Evolutionary conservation across 2,888 invertebrate species (phyloP), one percentile per base, ranked within the genome.

Genomic region (Drosophila buzzatii): DNA sequence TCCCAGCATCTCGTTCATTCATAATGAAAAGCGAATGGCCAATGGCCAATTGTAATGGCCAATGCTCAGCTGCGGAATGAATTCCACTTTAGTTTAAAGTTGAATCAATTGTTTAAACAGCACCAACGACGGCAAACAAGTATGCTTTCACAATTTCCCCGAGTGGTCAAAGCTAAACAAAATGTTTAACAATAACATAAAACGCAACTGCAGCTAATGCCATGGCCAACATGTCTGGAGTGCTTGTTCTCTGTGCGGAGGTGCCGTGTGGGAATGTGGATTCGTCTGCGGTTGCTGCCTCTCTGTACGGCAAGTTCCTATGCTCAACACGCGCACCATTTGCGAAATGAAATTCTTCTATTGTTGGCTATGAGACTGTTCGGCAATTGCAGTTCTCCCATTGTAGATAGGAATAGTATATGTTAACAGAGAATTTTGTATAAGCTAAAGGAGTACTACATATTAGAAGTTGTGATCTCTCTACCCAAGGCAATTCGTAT

Each of bases 311-410:
- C 20, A 47, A 71, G 55, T 49, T 37, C 55, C 66, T 10, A 27
- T 23, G 37, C 56, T 37, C 31, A 45, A 49, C 65, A 69, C 57
- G 71, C 60, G 65, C 57, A 52, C 79, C 68, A 79, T 82, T 85
- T 81, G 62, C 65, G 23, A 79, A 81, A 85, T 81, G 66, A 81
- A 85, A 82, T 81, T 71, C 62, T 41, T 55, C 39, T 57, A 41
- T 52, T 60, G 42, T 49, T 33, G 41, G 23, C 8, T 66, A 49
- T 33, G 23, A 20, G 31, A 10, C 42, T 41, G 31, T 55, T 39
- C 12, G 1, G 41, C 20, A 31, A 33, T 12, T 18, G 9, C 49
- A 59, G 14, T 9, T 18, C 27, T 2, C n/a, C 45, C 23, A 45
- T 16, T 16, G 23, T 42, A 14, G 23, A 49, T 52, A 16, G 12